Evolutionary conservation across 1,140 invertebrate genomes (phyloP), one percentile per base, ranked within the genome.

Genomic region (Drosophila quadrilineata): DNA sequence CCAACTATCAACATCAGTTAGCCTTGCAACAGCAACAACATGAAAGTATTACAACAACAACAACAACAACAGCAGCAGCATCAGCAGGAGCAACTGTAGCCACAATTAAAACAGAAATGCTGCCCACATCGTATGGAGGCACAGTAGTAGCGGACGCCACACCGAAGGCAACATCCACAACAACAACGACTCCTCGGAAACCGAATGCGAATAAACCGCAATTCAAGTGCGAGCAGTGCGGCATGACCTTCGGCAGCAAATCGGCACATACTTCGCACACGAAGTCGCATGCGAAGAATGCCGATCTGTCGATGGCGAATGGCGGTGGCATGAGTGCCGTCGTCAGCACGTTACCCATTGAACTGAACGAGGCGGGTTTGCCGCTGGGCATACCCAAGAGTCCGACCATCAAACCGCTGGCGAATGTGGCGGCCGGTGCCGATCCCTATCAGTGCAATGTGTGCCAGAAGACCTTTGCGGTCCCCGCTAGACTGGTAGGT

Each of bases 401-500:
- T 41, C 84, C 87, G 8, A 77, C 75, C 48, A 86, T 88, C 5
- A 86, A 72, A 74, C 89, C 74, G 67, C 85, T 75, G 87, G 50
- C 88, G 17, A 88, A 90, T 46, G 87, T 85, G 5, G 86, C 85
- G 5, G 71, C 90, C 29, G 90, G 91, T 10, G 90, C 90, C 28
- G 95, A 96, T 90, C 95, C 95, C 3, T 96, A 97, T 90, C 93
- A 94, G 31, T 98, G 97, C 90, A 95, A 96, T 87, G 95, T 97
- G 54, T 98, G 97, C 90, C 93, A 94, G 54, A 98, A 98, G 89
- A 97, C 96, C 0, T 98, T 98, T 89, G 95, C 95, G 2, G 96
- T 97, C 10, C 96, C 95, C 2, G 96, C 96, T n/a, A 91, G 97
- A 36, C 91, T 98, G 48, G 96, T 96, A 57, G 88, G 87, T 85